Evolutionary conservation across 2,888 invertebrate genomes (phyloP), one percentile per base, ranked within the genome.

Genomic region (Pterostichus niger): DNA sequence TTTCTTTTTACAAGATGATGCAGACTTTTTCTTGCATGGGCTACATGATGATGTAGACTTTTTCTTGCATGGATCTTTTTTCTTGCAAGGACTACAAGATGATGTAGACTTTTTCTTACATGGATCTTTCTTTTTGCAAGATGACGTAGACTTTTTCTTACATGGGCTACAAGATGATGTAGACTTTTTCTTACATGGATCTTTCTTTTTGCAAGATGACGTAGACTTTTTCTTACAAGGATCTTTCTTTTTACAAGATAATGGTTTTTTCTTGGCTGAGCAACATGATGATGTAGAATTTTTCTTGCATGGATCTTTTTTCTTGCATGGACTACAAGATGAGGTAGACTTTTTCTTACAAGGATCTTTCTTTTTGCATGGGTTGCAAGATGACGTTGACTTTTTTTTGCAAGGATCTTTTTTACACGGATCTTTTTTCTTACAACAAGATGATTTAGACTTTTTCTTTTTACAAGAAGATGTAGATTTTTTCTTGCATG

Each of bases 241-340:
- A 64, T 73, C 83, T 83, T 73, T 52, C 75, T 33, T 13, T 56
- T 56, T 56, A 17, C 56, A 56, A 24, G 10, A 2, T 0, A 10
- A 59, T 6, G 59, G 31, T 10, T 59, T 31, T 31, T 81, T 71
- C 10, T 40, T 56, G 73, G 59, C 31, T 17, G 56, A 13, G 46
- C 54, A 15, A 61, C 49, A 49, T 0, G 49, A 49, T 49, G n/a
- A n/a, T 49, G 49, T 49, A 4, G 49, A 49, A 33, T 81, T 77
- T 31, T 44, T 44, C 75, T 49, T 61, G 54, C 75, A 76, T 6
- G 82, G 54, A 75, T 73, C 81, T 84, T 75, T 52, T 59, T 82
- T 73, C 7, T 44, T 64, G 56, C 68, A 44, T 17, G 54, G 46
- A 64, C 59, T 17, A 59, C 84, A 84, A 0, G 77, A 24, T 24